These are phyloP conservation scores for Tragelaphus buxtoni DNA, from an alignment of 2,113 vertebrate genomes.

Conservation along the genomic window DNA sequence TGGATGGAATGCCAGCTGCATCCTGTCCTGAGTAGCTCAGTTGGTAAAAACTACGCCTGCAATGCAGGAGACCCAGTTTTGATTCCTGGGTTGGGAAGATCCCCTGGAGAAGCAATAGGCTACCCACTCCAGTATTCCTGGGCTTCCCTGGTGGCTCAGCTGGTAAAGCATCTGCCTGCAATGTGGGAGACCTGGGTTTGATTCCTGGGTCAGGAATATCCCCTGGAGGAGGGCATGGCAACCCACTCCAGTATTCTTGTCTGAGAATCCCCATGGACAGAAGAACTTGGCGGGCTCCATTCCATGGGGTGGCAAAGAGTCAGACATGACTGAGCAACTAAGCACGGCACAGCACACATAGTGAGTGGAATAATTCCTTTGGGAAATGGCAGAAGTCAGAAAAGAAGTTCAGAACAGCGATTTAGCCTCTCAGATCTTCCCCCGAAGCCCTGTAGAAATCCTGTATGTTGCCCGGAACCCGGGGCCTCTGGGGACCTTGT, in stretches of 20 bases:
- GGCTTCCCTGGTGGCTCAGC: neutral
- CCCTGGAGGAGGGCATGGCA: neutral
- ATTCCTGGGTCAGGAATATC: neutral
- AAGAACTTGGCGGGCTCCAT: neutral
- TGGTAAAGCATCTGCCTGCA: neutral
- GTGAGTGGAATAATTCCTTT: neutral
- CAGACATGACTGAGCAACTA: neutral
- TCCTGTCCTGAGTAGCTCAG: neutral
- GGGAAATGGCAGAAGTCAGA: constrained; percentile 1
- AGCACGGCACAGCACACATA: neutral
- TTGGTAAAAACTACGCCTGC: neutral
- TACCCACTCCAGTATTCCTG: neutral
- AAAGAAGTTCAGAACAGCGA: neutral
- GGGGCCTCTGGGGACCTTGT: neutral
- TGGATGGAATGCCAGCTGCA: neutral
- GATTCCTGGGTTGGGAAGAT: neutral
- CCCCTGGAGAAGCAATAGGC: neutral
- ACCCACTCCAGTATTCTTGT: neutral
- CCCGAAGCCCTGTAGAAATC: neutral
- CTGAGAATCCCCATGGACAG: neutral
- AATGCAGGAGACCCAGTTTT: neutral
- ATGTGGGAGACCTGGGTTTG: neutral
- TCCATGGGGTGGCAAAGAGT: neutral
- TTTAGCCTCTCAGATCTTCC: neutral
- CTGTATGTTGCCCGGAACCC: neutral